Conservation (phyloP, 2,888 invertebrate species). For the Eupithecia pulchellata region DNA sequence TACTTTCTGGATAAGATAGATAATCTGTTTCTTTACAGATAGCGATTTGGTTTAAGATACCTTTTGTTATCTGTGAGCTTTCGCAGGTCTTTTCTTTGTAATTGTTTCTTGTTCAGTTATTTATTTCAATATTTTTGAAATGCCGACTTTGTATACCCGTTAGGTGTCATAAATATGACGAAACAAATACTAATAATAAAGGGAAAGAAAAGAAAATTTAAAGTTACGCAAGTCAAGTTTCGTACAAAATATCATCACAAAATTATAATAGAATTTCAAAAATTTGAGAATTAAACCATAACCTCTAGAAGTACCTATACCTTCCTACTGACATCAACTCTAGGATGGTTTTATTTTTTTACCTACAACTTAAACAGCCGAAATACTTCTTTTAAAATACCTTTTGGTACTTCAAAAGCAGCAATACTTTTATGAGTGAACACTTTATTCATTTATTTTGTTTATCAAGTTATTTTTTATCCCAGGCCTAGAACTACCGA, state of each 20-base stretch:
- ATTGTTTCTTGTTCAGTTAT: constrained; percentile 31
- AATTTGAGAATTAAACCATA: not conserved
- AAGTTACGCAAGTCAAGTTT: not conserved
- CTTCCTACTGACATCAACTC: not conserved
- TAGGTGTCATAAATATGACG: too few species aligned
- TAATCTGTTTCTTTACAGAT: constrained; percentile 62
- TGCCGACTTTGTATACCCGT: constrained; percentile 24
- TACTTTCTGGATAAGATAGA: constrained; percentile 51
- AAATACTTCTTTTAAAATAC: too few species aligned
- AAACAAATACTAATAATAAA: not conserved
- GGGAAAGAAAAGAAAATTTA: not conserved
- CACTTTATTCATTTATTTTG: too few species aligned
- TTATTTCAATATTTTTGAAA: constrained; percentile 32
- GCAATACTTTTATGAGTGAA: not conserved
- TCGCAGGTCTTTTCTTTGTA: constrained; percentile 54
- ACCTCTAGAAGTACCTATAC: not conserved
- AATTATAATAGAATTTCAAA: not conserved
- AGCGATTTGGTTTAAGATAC: constrained; percentile 46
- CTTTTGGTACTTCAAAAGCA: not conserved
- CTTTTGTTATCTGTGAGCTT: constrained; percentile 53
- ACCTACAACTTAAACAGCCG: too few species aligned
- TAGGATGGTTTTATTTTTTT: not conserved
- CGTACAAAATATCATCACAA: not conserved
- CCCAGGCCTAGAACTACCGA: too few species aligned
- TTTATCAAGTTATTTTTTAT: too few species aligned